Base-by-base conservation (phyloP, 2,797 vertebrate species). In the Sternarchorhynchus goeldii region DNA sequence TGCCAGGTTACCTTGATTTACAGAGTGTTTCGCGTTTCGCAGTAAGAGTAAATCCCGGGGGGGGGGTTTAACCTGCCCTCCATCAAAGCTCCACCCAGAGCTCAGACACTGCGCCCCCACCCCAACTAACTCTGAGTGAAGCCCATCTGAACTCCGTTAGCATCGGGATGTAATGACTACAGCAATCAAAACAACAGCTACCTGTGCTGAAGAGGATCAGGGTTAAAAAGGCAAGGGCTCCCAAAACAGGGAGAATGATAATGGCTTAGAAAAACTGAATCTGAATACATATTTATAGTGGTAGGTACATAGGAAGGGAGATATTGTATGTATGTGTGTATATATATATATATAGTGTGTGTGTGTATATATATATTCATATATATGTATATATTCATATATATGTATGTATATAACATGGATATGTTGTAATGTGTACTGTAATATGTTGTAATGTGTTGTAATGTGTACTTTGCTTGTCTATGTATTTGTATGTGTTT, bases 121-220 rank as follows among this genome's bases (percentile, higher is more conserved):
- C 88, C 85, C 65, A 84, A 85, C 82, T 90, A 88, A 88, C 88
- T 91, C 88, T 87, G 60, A 41, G 88, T 86, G 88, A 93, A 85
- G 89, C 89, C 90, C 90, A 91, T 92, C 88, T 91, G 90, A 92
- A 89, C 93, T 89, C 90, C 89, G 91, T 93, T 92, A 93, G 90
- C 88, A 89, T 80, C 78, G 58, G 89, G 89, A 90, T 90, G 91
- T 91, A 91, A 92, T 92, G 90, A 92, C 87, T 75, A 53, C 88
- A 88, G 88, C 87, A 90, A 92, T 93, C 90, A 92, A 92, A 92
- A 90, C 90, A 87, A 76, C 81, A 84, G 90, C 92, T 92, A 92
- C 91, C 93, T 93, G 92, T 91, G 91, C 90, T 86, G 87, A 87
- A 90, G 90, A 89, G 70, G 84, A 88, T 89, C 87, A 76, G 83